phyloP scores from a whole-genome alignment of 2,797 vertebrate species.

The Tenualosa thibaudeaui region DNA sequence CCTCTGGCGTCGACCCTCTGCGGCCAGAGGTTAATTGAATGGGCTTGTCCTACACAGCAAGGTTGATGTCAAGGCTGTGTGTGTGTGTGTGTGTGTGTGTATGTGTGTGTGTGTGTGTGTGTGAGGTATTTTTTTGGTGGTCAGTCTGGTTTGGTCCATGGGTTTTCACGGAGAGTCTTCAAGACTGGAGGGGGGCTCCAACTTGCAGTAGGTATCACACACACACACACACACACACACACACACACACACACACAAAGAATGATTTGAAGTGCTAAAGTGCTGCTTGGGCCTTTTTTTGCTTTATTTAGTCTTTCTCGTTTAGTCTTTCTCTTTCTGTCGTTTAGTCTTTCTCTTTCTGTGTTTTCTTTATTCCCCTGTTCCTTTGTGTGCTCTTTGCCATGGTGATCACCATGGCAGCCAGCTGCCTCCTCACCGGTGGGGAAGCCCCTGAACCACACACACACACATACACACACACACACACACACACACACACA shows the following conservation, averaged over 20 bases:
- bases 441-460: not conserved
- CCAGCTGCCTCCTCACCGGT: not conserved
- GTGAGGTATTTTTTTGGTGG: not conserved
- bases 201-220: not conserved
- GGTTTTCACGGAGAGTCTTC: not conserved
- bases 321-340: no score
- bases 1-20: not conserved
- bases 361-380: not conserved
- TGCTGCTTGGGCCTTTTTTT: no score
- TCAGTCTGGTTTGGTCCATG: not conserved
- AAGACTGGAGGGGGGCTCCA: no score
- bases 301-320: no score
- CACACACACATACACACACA: no score
- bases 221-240: slow-evolving; percentile 27
- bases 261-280: not conserved
- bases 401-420: not conserved
- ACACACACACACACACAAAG: not conserved
- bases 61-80: not conserved
- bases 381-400: not conserved
- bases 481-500: no score
- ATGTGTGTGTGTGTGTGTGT: not conserved
- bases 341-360: not conserved
- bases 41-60: not conserved
- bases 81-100: no score
- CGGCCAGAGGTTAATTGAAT: not conserved